phyloP scores from a whole-genome alignment of 2,113 vertebrate species.

The Hippopotamus amphibius region DNA sequence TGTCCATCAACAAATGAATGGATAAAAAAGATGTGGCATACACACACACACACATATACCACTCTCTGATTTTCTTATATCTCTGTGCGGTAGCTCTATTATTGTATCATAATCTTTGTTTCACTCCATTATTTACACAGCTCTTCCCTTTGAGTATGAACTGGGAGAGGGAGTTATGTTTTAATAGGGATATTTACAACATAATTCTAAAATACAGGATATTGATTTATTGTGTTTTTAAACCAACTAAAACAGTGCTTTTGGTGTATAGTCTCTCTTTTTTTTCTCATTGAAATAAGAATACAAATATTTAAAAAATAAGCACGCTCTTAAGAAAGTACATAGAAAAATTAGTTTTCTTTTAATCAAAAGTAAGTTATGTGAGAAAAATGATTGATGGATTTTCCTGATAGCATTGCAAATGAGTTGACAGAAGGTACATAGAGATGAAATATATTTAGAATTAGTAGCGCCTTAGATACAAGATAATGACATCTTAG shows the following conservation, averaged over 20 bases:
- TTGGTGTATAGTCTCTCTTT: not conserved
- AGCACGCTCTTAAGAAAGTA: not conserved
- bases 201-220: not conserved
- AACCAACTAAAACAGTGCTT: not conserved
- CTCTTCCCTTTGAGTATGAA: not conserved
- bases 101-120: not conserved
- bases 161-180: not conserved
- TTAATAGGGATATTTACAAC: not conserved
- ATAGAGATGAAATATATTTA: constrained; percentile 59
- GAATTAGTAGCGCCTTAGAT: constrained; percentile 1
- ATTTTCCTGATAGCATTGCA: constrained; percentile 46
- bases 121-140: not conserved
- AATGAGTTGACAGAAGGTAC: constrained; percentile 49
- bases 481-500: constrained; percentile 51
- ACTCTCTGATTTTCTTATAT: not conserved
- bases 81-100: not conserved
- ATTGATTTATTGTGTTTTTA: not conserved
- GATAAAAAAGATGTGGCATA: not conserved
- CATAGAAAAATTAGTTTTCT: constrained; percentile 28
- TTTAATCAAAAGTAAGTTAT: constrained; percentile 46
- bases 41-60: not conserved
- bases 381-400: constrained; percentile 14
- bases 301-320: not conserved
- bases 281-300: not conserved
- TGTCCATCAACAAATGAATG: not conserved